Evolutionary conservation across 2,113 vertebrate genomes (phyloP).

Genomic region (Falco punctatus): DNA sequence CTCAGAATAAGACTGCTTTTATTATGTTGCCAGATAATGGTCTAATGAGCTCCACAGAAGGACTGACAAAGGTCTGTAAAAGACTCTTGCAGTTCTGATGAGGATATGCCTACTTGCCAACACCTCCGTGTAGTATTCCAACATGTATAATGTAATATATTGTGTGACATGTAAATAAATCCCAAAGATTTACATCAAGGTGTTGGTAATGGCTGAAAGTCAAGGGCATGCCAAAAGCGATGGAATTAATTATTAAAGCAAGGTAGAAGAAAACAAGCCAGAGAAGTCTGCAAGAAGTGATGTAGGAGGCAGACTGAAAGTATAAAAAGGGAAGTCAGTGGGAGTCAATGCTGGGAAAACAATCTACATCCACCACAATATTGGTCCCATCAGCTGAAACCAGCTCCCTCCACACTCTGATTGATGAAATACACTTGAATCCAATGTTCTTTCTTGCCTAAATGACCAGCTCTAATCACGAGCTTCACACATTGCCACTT

Average conservation of each 20-base stretch:
- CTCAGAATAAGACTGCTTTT: neutral
- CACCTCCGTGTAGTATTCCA: neutral
- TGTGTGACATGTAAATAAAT: neutral
- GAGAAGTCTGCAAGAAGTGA: neutral
- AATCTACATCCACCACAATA: neutral
- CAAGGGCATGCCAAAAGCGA: neutral
- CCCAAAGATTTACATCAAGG: neutral
- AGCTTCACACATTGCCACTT: constrained; percentile 17
- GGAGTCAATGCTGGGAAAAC: neutral
- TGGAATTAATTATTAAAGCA: neutral
- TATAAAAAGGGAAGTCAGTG: constrained; percentile 28
- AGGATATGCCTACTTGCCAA: neutral
- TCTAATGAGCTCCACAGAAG: neutral
- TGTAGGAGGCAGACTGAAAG: constrained; percentile 19
- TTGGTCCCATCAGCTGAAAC: neutral
- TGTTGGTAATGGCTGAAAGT: neutral
- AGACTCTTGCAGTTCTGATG: neutral
- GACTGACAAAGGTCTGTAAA: neutral
- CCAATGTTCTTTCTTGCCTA: neutral
- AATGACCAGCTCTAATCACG: constrained; percentile 45
- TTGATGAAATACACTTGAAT: constrained; percentile 31
- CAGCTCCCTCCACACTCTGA: neutral
- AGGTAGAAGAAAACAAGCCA: neutral
- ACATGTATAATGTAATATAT: neutral
- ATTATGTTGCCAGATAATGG: constrained; percentile 6